Conservation (phyloP, 2,797 vertebrate genomes). For the Lagocephalus sceleratus region DNA sequence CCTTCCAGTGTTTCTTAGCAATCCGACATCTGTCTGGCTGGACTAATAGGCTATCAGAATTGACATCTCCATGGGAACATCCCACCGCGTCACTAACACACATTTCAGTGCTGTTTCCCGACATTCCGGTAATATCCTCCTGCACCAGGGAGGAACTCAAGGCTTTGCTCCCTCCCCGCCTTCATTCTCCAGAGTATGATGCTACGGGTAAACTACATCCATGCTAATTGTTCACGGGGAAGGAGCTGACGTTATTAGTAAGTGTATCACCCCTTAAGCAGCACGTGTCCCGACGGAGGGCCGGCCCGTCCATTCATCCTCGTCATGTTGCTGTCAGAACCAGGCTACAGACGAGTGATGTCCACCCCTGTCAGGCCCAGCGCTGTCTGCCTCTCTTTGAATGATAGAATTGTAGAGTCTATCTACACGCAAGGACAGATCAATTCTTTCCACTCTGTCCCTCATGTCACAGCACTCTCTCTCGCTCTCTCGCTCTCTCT, state of each 20-base stretch:
- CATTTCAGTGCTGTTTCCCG: conserved; percentile 45
- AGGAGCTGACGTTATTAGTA: conserved; percentile 16
- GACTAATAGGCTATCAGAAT: conserved; percentile 55
- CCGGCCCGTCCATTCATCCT: conserved; percentile 67
- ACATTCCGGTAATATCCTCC: conserved; percentile 45
- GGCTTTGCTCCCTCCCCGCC: neutral
- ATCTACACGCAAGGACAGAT: conserved; percentile 64
- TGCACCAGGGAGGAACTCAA: conserved; percentile 16
- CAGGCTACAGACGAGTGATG: conserved; percentile 71
- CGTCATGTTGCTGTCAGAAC: conserved; percentile 77
- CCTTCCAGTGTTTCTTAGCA: conserved; percentile 36
- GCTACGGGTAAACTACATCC: neutral
- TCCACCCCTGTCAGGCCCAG: conserved; percentile 66
- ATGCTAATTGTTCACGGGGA: neutral
- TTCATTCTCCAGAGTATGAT: conserved; percentile 9
- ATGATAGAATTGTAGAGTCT: conserved; percentile 73
- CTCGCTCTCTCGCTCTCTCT: conserved; percentile 1
- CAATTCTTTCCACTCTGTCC: conserved; percentile 62
- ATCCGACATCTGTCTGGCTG: conserved; percentile 34
- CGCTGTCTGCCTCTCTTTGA: conserved; percentile 65
- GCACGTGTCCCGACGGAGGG: conserved; percentile 46
- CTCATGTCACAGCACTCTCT: neutral
- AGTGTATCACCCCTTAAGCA: conserved; percentile 47
- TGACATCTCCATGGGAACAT: conserved; percentile 74
- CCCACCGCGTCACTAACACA: conserved; percentile 55